A percentile compares a stretch with the other conserved stretches of the same genome.
Conservation (phyloP, 2,797 vertebrate species). For the Gadopsis marmoratus region DNA sequence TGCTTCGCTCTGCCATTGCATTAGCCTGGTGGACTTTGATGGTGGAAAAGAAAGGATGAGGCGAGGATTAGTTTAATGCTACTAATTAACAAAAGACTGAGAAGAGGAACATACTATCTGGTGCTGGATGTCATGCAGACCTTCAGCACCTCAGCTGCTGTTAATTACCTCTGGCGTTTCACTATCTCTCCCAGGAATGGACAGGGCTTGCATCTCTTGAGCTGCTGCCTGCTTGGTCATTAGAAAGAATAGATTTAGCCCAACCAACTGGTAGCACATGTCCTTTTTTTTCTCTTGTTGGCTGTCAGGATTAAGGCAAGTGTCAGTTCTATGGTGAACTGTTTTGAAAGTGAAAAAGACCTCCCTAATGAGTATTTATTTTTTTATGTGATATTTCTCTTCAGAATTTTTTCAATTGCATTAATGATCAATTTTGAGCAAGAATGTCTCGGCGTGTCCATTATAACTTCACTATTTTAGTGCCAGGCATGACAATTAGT, state of each 20-base stretch:
- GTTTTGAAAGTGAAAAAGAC: conserved; percentile 13
- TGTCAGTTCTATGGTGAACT: conserved; percentile 20
- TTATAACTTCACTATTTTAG: conserved; percentile 45
- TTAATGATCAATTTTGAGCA: conserved; percentile 8
- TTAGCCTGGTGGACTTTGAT: conserved; percentile 74
- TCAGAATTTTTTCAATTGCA: conserved; percentile 7
- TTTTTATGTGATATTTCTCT: conserved; percentile 13
- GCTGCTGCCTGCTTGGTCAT: conserved; percentile 63
- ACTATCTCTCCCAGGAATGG: conserved; percentile 65
- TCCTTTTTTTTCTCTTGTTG: conserved; percentile 32
- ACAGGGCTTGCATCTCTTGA: conserved; percentile 61
- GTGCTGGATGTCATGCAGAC: conserved; percentile 68
- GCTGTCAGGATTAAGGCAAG: conserved; percentile 33
- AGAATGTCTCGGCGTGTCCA: conserved; percentile 20
- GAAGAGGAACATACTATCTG: conserved; percentile 70
- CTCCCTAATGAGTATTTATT: not conserved
- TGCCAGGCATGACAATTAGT: conserved; percentile 46
- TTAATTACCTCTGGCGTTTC: conserved; percentile 78
- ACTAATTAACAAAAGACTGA: conserved; percentile 81
- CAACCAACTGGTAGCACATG: conserved; percentile 39
- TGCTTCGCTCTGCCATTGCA: conserved; percentile 60
- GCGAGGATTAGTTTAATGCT: conserved; percentile 80
- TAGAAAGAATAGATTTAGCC: conserved; percentile 62
- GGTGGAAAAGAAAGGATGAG: conserved; percentile 63
- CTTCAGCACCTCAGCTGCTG: conserved; percentile 73